phyloP scores from a whole-genome alignment of 2,113 vertebrate species.

The Proterorhinus semilunaris region DNA sequence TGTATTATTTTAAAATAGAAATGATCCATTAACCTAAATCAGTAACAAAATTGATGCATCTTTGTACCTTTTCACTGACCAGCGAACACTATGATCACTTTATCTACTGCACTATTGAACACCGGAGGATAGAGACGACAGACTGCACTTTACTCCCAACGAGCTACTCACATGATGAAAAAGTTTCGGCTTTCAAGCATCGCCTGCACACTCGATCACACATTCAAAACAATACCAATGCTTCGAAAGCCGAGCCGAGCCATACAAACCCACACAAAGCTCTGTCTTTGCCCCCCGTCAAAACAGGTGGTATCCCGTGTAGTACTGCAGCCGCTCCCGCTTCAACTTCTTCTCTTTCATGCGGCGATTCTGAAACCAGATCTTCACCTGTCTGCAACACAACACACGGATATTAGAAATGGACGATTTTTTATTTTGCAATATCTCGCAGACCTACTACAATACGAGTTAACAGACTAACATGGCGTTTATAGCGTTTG shows the following conservation, averaged over 20 bases:
- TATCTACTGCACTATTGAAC: too few relatives aligned
- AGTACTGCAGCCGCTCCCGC: constrained; percentile 89
- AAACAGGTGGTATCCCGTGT: constrained; percentile 82
- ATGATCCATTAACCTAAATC: too few relatives aligned
- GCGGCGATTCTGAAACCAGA: constrained; percentile 95
- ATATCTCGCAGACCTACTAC: too few relatives aligned
- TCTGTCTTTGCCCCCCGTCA: constrained; percentile 4
- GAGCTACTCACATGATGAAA: too few relatives aligned
- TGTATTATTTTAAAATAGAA: too few relatives aligned
- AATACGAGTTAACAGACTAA: too few relatives aligned
- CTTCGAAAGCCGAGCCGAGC: not conserved
- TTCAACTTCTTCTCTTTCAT: constrained; percentile 98
- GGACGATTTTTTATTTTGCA: too few relatives aligned
- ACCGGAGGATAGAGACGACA: too few relatives aligned
- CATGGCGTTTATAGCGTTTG: too few relatives aligned
- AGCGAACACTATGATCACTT: not conserved
- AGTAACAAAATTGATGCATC: too few relatives aligned
- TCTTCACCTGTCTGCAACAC: constrained; percentile 85
- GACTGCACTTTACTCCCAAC: too few relatives aligned
- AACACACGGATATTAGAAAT: not conserved
- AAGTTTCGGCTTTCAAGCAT: not conserved
- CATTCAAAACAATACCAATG: not conserved
- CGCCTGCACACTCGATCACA: not conserved
- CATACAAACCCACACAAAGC: not conserved
- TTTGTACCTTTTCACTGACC: not conserved